Conservation (phyloP, 2,113 vertebrate genomes). For the Chloropsis hardwickii region DNA sequence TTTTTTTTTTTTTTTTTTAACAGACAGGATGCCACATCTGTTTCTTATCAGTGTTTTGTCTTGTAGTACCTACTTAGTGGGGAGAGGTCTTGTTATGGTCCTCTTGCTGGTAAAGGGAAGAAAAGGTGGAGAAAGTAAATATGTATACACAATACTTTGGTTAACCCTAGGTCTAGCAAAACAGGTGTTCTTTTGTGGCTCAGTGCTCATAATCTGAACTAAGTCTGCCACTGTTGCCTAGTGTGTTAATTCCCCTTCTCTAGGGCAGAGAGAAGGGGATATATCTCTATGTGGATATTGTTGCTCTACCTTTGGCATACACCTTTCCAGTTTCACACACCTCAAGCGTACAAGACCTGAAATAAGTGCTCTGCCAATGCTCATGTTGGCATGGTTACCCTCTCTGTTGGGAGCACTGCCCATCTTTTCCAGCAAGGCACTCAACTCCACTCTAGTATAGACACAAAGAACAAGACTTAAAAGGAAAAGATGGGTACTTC, state of each 20-base stretch:
- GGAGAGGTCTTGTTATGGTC: neutral
- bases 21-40: neutral
- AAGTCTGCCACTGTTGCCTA: neutral
- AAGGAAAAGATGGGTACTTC: neutral
- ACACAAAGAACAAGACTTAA: neutral
- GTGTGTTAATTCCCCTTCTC: neutral
- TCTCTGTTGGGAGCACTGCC: neutral
- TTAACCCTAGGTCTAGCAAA: neutral
- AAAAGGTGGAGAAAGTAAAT: neutral
- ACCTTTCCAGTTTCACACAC: neutral
- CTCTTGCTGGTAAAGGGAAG: neutral
- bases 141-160: neutral
- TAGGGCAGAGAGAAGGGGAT: neutral
- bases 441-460: neutral
- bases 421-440: neutral
- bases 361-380: neutral
- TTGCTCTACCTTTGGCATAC: neutral
- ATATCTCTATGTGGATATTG: neutral
- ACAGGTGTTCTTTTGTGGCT: neutral
- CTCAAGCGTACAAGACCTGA: neutral
- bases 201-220: neutral
- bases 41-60: neutral
- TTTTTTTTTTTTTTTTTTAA: neutral
- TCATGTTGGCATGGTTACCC: rapidly evolving
- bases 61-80: neutral